Evolutionary conservation across 2,888 invertebrate genomes (phyloP).

Genomic region (Drosophila subsilvestris): DNA sequence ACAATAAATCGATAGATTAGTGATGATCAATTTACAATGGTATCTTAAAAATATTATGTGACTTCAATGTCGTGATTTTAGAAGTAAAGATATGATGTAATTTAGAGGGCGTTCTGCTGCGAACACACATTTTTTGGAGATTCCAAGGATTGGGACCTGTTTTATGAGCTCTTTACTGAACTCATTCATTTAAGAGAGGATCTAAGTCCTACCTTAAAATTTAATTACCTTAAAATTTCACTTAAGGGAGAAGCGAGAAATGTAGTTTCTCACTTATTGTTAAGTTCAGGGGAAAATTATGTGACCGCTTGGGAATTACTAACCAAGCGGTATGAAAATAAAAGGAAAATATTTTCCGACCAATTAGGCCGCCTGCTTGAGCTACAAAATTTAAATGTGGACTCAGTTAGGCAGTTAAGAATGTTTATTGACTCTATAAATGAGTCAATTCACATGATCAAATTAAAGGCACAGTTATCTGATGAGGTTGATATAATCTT

Average conservation of each 20-base stretch:
- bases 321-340: no score
- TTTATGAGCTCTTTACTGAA: no score
- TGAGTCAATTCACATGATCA: neutral
- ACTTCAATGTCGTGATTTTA: no score
- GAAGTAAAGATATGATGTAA: no score
- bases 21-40: no score
- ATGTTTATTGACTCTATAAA: slow-evolving; percentile 3
- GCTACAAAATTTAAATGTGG: neutral
- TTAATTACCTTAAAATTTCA: neutral
- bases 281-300: neutral
- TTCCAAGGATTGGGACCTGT: no score
- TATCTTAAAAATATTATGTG: no score
- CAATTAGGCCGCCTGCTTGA: neutral
- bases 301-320: neutral
- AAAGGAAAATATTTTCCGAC: neutral
- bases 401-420: slow-evolving; percentile 3
- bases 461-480: neutral
- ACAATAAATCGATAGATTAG: no score
- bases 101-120: no score
- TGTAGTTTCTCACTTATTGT: neutral
- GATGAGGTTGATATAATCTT: neutral
- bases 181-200: no score
- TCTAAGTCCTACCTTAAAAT: neutral
- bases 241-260: slow-evolving; percentile 4
- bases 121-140: no score